Evolutionary conservation across 2,113 vertebrate species (phyloP).

Genomic region (Oryzias celebensis): DNA sequence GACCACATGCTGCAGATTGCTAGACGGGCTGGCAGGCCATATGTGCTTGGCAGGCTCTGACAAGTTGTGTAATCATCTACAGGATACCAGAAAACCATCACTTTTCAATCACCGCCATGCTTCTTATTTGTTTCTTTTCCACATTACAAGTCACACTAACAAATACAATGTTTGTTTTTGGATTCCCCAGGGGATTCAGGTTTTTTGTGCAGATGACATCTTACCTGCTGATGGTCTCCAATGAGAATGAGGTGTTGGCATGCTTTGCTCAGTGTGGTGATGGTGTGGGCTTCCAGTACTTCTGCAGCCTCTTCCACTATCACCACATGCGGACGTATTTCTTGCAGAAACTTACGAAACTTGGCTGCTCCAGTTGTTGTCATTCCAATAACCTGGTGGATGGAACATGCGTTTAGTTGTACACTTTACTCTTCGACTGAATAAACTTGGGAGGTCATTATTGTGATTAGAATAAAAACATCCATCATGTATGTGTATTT

Average conservation of each 20-base stretch:
- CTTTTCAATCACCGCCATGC: slow-evolving; percentile 21
- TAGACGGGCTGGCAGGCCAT: slow-evolving; percentile 58
- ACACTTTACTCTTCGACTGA: neutral
- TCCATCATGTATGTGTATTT: too few species aligned
- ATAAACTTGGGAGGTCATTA: too few species aligned
- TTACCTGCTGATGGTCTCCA: slow-evolving; percentile 96
- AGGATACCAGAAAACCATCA: slow-evolving; percentile 40
- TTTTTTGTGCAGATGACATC: neutral
- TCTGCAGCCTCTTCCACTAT: slow-evolving; percentile 95
- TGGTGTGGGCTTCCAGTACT: slow-evolving; percentile 92
- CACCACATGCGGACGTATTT: slow-evolving; percentile 82
- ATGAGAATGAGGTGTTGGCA: slow-evolving; percentile 97
- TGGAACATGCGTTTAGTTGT: neutral
- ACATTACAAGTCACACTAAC: neutral
- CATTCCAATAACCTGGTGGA: slow-evolving; percentile 86
- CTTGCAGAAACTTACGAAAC: slow-evolving; percentile 83
- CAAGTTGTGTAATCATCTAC: slow-evolving; percentile 51
- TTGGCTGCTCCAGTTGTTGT: slow-evolving; percentile 96
- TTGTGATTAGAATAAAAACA: too few species aligned
- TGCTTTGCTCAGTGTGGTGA: slow-evolving; percentile 85
- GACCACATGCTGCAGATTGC: slow-evolving; percentile 47
- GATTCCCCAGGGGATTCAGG: neutral
- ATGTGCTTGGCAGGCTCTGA: slow-evolving; percentile 59
- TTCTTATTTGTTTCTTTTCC: slow-evolving; percentile 16
- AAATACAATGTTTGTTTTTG: neutral